These are phyloP conservation scores for Macaca nemestrina DNA, from an alignment of 2,113 vertebrate species.

Conservation along the genomic window DNA sequence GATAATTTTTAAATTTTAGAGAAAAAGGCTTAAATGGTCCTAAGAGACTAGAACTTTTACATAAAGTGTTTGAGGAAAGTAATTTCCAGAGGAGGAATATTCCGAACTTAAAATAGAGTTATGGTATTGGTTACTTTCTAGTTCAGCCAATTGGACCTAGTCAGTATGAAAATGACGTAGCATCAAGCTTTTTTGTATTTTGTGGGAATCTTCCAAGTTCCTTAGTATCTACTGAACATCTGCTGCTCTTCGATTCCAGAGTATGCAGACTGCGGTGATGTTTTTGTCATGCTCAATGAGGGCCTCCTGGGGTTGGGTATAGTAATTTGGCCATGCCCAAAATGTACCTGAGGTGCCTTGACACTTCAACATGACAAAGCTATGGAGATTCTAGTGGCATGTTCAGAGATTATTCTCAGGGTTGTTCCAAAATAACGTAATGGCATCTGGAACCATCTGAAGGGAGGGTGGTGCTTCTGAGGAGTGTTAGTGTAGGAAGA, in stretches of 20 bases:
- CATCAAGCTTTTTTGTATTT: neutral
- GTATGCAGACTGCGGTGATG: neutral
- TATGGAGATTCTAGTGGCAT: accelerated
- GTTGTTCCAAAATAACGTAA: neutral
- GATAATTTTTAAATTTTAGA: neutral
- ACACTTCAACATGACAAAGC: neutral
- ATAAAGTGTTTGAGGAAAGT: neutral
- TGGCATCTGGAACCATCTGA: neutral
- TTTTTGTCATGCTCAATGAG: neutral
- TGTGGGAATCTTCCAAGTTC: neutral
- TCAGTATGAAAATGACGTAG: neutral
- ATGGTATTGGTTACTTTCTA: neutral
- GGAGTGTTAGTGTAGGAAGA: neutral
- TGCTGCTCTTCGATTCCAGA: neutral
- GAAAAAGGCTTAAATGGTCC: slow-evolving; percentile 11
- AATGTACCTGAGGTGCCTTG: neutral
- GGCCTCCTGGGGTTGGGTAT: neutral
- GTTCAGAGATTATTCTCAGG: neutral
- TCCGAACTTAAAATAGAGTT: neutral
- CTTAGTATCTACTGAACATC: neutral
- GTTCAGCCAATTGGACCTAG: neutral
- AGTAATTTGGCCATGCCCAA: neutral
- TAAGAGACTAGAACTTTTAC: neutral
- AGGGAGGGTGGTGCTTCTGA: neutral
- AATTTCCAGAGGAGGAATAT: neutral